Evolutionary conservation across 2,113 vertebrate genomes (phyloP), one percentile per base, ranked within the genome.

Genomic region (Psettodes erumei): DNA sequence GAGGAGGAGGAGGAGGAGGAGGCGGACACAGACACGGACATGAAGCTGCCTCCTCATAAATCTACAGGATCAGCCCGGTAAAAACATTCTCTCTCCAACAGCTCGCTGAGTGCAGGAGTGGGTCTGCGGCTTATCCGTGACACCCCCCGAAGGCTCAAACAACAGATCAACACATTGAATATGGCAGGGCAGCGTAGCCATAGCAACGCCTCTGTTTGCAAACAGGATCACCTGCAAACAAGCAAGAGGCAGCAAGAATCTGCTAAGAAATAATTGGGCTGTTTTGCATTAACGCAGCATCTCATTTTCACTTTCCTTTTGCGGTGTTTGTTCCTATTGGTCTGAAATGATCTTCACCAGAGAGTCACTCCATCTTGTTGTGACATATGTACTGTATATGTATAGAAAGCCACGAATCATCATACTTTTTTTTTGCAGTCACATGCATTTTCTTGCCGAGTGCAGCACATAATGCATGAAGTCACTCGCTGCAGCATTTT

Each of bases 401-500:
- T 15, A 15, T 40, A 16, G 4, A 40, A 40, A 15, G 15, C 35
- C 32, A 28, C 12, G 69, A 38, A 27, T 77, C 67, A 6, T 59
- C 43, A 27, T 43, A 5, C 32, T 38, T 59, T 33, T 58, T 58
- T 67, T 65, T 19, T 79, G 55, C 64, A 28, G 72, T 43, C 35
- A 28, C 56, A 28, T 33, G 21, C 3, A 1, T 81, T 83, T 79
- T 87, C 35, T 27, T 70, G 82, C 82, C 75, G 62, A 85, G 53
- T 53, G 59, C 76, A 69, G 76, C 81, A 82, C 40, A 71, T 69
- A 33, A 25, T 6, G 5, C 55, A 33, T 25, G 37, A 79, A 68
- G 40, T 64, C 71, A 10, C 25, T 27, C 66, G 37, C 53, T 56
- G 76, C 64, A 68, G 33, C 42, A 68, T 83, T 83, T 78, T 33